These are phyloP conservation scores for Ginglymostoma cirratum DNA, from an alignment of 2,113 vertebrate species.

Conservation along the genomic window DNA sequence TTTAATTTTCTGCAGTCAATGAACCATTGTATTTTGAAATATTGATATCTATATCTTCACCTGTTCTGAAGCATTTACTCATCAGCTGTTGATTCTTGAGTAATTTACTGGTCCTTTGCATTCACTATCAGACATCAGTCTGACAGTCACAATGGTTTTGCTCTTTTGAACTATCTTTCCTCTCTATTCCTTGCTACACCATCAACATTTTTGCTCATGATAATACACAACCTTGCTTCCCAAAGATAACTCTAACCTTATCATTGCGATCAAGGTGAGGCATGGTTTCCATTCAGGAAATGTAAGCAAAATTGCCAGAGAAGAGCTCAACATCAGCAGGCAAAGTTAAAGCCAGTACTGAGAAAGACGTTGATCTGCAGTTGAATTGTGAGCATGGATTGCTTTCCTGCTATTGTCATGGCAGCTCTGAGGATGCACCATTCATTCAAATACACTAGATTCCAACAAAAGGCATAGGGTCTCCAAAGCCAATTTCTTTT, in stretches of 20 bases:
- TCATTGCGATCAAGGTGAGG: not conserved
- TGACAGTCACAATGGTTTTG: too few species aligned
- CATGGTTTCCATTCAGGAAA: not conserved
- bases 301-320: not conserved
- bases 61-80: too few species aligned
- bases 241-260: not conserved
- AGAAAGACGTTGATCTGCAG: not conserved
- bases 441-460: not conserved
- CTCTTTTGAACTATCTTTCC: too few species aligned
- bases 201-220: too few species aligned
- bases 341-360: not conserved
- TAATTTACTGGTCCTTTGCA: too few species aligned
- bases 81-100: too few species aligned
- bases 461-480: not conserved
- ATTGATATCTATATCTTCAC: too few species aligned
- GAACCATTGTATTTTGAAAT: too few species aligned
- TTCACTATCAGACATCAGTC: too few species aligned
- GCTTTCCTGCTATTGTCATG: not conserved
- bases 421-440: not conserved
- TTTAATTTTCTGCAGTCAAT: too few species aligned
- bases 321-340: not conserved
- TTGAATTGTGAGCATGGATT: not conserved
- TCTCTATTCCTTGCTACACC: not conserved
- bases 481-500: not conserved
- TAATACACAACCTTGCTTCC: not conserved